Evolutionary conservation across 1,140 invertebrate genomes (phyloP), one percentile per base, ranked within the genome.

Genomic region (Pteromalus puparum): DNA sequence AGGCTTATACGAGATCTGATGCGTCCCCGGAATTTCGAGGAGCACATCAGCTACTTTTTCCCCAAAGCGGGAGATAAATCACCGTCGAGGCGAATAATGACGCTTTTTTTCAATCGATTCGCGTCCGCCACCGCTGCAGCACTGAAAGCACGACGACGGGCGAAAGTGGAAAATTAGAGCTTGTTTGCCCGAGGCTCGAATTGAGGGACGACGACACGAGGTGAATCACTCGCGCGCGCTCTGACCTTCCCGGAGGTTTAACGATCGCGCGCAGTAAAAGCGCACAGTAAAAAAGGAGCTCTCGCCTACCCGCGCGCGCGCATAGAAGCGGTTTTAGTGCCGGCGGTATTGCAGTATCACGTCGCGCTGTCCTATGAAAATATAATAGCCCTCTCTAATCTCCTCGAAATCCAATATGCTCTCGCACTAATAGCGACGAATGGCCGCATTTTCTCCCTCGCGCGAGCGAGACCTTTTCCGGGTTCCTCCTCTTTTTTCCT

Each of bases 381-480:
- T 83, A 83, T 83, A 83, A 83, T 83, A 73, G 82, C 82, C 76
- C 73, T 72, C 82, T 79, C 76, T 78, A 83, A 83, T 78, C 74
- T 83, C 67, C 82, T 83, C 82, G 53, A 72, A 83, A 83, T 78
- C 82, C 82, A 83, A 83, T 83, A 83, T 83, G 81, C 81, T 83
- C 81, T 77, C 81, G 73, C 72, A 76, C 81, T 83, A 83, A 83
- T 83, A 83, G 65, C 74, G 38, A 67, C 74, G 53, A 75, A 67
- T 65, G 48, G 30, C 38, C 78, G 34, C 65, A 12, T 53, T 82
- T 34, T 70, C 61, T 48, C 12, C 12, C 48, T 42, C 26, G 15
- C 28, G 7, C 30, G n/a, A 42, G 53, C 18, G 4, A n/a, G 53
- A 61, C 21, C 21, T 70, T 70, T 30, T 70, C 24, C 26, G 10